Base-by-base conservation (phyloP, 1,140 invertebrate species). In the Magallana ariakensis region DNA sequence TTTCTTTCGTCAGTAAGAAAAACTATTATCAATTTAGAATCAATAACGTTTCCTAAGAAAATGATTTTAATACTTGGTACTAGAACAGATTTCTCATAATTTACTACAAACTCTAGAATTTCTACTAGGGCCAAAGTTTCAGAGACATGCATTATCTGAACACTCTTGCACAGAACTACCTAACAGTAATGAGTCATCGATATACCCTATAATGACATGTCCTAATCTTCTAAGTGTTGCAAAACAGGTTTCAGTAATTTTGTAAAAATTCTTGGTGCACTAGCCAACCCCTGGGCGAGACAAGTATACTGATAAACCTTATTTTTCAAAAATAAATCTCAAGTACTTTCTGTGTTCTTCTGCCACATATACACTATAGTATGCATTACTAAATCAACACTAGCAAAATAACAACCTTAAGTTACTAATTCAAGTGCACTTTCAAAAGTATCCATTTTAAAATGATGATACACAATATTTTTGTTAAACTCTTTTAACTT, bases 221-320 rank as follows among this genome's bases (percentile, higher is more conserved):
- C 87, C 86, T 55, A 55, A 58, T 13, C 0, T 0, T 82, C 82
- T 56, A 0, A 91, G 54, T n/a, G 46, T 62, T 10, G 84, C 19
- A n/a, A n/a, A n/a, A 90, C 87, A 33, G 85, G 89, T 87, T 89
- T 89, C 15, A 90, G 57, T n/a, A 1, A 88, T 33, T 87, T 89
- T 19, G 86, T 89, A 60, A 88, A 90, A 16, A 83, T 56, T 22
- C 87, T 57, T 9, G 88, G 90, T 13, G 80, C 89, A 46, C 16
- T 16, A 13, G 82, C 26, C 3, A 89, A n/a, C 16, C 90, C 88
- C 86, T 87, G 84, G 1, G 88, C 84, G 1, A 90, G 58, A 70
- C 84, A 88, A n/a, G 85, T 89, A 62, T 87, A 90, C 33, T 90
- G 84, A 88, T 87, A 90, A 13, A 87, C 54, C 54, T 86, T 46